phyloP scores from a whole-genome alignment of 2,113 vertebrate genomes.

The Odocoileus hemionus region DNA sequence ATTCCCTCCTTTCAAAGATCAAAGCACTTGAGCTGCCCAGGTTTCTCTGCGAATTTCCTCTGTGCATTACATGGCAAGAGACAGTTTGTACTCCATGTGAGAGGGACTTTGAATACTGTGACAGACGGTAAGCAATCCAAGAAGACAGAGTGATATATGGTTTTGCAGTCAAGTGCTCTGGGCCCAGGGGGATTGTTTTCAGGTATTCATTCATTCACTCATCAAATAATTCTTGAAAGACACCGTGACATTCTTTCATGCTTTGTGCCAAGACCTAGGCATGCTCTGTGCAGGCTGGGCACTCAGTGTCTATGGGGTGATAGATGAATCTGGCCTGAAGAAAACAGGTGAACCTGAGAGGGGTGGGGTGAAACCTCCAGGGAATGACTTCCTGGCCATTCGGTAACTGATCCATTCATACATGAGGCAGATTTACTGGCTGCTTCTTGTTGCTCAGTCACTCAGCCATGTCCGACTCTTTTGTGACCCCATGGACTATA shows the following conservation, averaged over 20 bases:
- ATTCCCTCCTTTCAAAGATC: slow-evolving; percentile 54
- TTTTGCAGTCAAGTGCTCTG: not conserved
- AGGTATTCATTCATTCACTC: not conserved
- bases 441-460: not conserved
- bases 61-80: not conserved
- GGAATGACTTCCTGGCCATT: not conserved
- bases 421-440: not conserved
- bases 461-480: not conserved
- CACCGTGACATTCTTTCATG: not conserved
- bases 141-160: not conserved
- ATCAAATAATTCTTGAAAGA: not conserved
- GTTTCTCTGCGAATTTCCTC: slow-evolving; percentile 45
- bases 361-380: not conserved
- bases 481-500: not conserved
- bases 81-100: not conserved
- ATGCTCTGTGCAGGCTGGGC: not conserved
- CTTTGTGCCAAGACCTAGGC: not conserved
- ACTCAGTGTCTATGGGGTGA: too few relatives aligned
- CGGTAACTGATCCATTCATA: not conserved
- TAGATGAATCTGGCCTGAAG: not conserved
- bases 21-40: not conserved
- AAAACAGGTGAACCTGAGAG: not conserved
- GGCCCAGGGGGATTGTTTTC: not conserved
- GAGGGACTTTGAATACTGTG: not conserved
- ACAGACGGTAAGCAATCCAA: slow-evolving; percentile 38